Evolutionary conservation across 2,888 invertebrate species (phyloP), one percentile per base, ranked within the genome.

Genomic region (Ophioninae sp.): DNA sequence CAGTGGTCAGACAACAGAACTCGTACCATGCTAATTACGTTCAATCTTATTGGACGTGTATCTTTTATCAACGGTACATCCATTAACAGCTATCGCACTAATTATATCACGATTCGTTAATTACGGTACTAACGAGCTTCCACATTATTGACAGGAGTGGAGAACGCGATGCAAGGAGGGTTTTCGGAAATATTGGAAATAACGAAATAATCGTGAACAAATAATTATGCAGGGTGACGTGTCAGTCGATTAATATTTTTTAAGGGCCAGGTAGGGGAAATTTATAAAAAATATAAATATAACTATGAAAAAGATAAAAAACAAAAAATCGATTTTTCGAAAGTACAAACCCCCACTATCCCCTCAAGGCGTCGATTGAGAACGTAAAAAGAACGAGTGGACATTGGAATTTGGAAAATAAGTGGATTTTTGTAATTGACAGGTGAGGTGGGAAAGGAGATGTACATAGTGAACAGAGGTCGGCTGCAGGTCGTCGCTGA

Each of bases 401-500:
- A 30, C 6, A 56, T 22, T 68, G 17, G 6, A 41, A 56, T 37
- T 20, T 30, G 6, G 13, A 20, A 8, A 30, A 22, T 61, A 82
- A 23, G 78, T 75, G 63, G 20, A 3, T 74, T 64, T 65, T 56
- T 41, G 64, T 79, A 65, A 59, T 91, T 91, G 93, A 0, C 95
- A 99, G 99, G 99, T 91, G 99, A 99, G 95, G 99, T 99, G 87
- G 99, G 99, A 88, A 99, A 99, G 94, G 99, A 99, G 94, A 99
- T 99, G 99, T 99, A 99, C 95, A 99, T 99, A 94, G 99, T 99
- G 89, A 99, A 98, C 94, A 95, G 99, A 90, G 99, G 99, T 87
- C 95, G 98, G 89, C 95, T 98, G 91, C 98, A 97, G 95, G 99
- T 98, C 93, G 98, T 98, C 88, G 98, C 96, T 85, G 98, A 98